phyloP scores from a whole-genome alignment of 53 echinoderm and acorn worm genomes.

The Paracentrotus lividus region DNA sequence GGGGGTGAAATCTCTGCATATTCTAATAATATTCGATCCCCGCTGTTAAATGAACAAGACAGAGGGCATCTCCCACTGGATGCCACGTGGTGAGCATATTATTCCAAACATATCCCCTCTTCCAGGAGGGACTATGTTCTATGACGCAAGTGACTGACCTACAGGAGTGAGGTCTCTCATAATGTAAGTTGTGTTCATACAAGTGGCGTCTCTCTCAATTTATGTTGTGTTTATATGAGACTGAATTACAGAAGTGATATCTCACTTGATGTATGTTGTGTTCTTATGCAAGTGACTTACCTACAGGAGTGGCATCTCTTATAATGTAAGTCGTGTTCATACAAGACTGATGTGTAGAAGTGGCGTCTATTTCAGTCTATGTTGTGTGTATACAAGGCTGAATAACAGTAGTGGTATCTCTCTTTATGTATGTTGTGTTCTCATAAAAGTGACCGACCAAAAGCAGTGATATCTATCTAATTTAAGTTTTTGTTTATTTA shows the following conservation, averaged over 20 bases:
- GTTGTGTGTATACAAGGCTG: too few species aligned
- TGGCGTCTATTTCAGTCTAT: background rate
- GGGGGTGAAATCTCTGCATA: background rate
- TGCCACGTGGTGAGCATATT: background rate
- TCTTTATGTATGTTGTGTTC: too few species aligned
- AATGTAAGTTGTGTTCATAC: background rate
- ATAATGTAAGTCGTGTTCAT: background rate
- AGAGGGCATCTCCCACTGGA: background rate
- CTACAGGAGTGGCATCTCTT: slow-evolving; percentile 15
- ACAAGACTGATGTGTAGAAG: too few species aligned
- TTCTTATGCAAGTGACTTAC: slow-evolving; percentile 8
- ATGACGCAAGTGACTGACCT: slow-evolving; percentile 26
- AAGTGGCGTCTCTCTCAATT: background rate
- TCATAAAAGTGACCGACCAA: slow-evolving; percentile 1
- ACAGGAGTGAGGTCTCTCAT: slow-evolving; percentile 8
- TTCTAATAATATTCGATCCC: slow-evolving; percentile 10
- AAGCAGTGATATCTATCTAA: slow-evolving; percentile 14
- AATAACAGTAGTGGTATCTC: too few species aligned
- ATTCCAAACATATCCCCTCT: slow-evolving; percentile 47
- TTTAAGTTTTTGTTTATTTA: too few species aligned
- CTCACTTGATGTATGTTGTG: too few species aligned
- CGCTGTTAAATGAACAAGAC: background rate
- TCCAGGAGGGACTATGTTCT: background rate
- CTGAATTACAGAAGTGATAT: too few species aligned
- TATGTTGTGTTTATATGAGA: too few species aligned